Conservation (phyloP, 1,140 invertebrate species). For the Sycobia sp. region DNA sequence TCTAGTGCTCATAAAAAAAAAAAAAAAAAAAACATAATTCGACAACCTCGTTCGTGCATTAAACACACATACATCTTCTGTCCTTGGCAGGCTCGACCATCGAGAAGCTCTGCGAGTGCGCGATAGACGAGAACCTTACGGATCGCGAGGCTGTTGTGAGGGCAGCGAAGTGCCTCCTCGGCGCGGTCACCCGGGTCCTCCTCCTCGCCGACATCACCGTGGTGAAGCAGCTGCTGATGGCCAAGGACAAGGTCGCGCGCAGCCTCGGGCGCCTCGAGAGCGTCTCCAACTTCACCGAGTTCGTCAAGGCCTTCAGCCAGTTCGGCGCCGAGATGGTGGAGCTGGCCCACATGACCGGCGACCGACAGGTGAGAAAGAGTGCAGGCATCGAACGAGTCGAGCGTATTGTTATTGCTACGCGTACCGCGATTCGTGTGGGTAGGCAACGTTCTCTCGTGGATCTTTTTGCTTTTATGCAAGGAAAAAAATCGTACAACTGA, state of each 20-base stretch:
- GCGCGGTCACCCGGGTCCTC: constrained; percentile 95
- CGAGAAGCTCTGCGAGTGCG: constrained; percentile 84
- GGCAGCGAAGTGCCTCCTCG: constrained; percentile 89
- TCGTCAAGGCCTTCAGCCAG: constrained; percentile 97
- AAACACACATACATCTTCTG: no score
- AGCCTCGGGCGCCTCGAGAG: constrained; percentile 87
- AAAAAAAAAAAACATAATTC: no score
- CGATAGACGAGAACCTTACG: constrained; percentile 70
- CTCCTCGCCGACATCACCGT: constrained; percentile 97
- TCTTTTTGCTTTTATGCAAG: no score
- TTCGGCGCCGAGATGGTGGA: constrained; percentile 99
- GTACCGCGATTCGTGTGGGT: no score
- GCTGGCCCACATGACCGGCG: constrained; percentile 88
- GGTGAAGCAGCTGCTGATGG: constrained; percentile 92
- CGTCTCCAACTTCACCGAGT: constrained; percentile 97
- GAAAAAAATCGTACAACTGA: no score
- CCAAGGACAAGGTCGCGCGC: constrained; percentile 93
- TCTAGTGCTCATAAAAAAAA: no score
- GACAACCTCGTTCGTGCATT: no score
- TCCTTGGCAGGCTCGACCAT: constrained; percentile 77
- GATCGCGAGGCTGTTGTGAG: constrained; percentile 82
- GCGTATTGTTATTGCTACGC: no score
- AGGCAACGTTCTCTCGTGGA: no score
- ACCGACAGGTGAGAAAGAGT: constrained; percentile 56
- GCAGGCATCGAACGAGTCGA: no score